Evolutionary conservation across 53 echinoderm and acorn worm species (phyloP), one percentile per base, ranked within the genome.

Genomic region (Actinopyga echinites): DNA sequence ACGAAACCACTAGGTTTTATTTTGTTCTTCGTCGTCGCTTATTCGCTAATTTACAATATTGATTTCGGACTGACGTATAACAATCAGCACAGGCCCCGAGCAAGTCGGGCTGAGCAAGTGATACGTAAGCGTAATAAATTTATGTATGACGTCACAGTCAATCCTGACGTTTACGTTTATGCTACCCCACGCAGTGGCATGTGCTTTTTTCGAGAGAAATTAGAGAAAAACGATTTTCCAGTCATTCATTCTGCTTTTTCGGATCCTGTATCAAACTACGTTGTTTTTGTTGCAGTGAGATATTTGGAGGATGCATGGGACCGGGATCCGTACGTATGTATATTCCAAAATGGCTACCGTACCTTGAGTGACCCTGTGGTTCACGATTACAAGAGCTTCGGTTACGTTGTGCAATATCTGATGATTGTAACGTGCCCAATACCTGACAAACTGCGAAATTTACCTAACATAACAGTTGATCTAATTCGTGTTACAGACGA

Each of bases 241-340:
- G 83, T 87, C 36, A 79, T 95, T 13, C 95, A 95, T 75, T 95
- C 95, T 0, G 83, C 80, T 49, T 95, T 95, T 64, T 75, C 85
- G 53, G 88, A 90, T 75, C 84, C 88, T 21, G 75, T 79, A 8
- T 85, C 82, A 2, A 36, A 85, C 35, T 73, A 69, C 26, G 89
- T 92, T n/a, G 91, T 92, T 2, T 86, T 92, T 42, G 75, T 87
- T 6, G 95, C 88, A 30, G 86, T 95, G 17, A 58, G 86, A 32
- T 69, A 84, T 25, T 58, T 77, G 6, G 8, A 71, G 15, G 86
- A 79, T 17, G 66, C 80, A 0, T 90, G 87, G 88, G 63, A 69
- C 19, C 36, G 28, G 12, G 83, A 88, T 10, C 56, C 66, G 23
- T 95, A 85, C 42, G 44, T 74, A 12, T 89, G 92, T 57, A 84